Base-by-base conservation (phyloP, 2,797 vertebrate genomes). In the Platyrinchus mystaceus region DNA sequence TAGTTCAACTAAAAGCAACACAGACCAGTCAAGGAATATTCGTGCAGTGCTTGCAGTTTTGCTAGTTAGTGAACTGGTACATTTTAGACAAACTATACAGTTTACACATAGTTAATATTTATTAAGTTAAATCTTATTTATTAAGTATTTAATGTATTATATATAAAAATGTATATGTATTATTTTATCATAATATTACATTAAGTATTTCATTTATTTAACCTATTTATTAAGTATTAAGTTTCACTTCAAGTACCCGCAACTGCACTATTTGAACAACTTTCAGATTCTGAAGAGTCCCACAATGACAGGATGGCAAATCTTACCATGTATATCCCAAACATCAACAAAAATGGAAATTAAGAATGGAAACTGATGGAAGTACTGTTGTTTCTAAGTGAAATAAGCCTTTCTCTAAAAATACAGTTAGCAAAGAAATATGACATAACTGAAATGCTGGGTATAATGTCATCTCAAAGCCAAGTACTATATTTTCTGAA, bases 1-100 rank as follows among this genome's bases (percentile, higher is more conserved):
- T 27, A 70, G 44, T 37, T 59, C 52, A 85, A 92, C 5, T n/a
- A 58, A 90, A 94, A 84, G 34, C 36, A 69, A 63, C 30, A 69
- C 7, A 66, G 14, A 47, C 6, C 44, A 84, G 53, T 36, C 28
- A 77, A 80, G 67, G 34, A 66, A 24, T 21, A 90, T 47, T 52
- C 0, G 2, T 59, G 44, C 10, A 58, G 27, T 49, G 44, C 21
- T 52, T 85, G 37, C 30, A 71, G 58, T 64, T 87, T 67, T 63
- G 28, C 39, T 63, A 87, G 50, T 59, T 78, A 71, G 49, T 46
- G 46, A 93, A 82, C 10, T 21, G 8, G 8, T 52, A 62, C 37
- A 19, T 53, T 89, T 73, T 9, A 89, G 30, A 67, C 2, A 3
- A 47, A 59, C 32, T 73, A 46, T 5, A 62, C 2, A 10, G 75